These are phyloP conservation scores for Odontophorus gujanensis DNA, from an alignment of 2,113 vertebrate species.

Conservation along the genomic window DNA sequence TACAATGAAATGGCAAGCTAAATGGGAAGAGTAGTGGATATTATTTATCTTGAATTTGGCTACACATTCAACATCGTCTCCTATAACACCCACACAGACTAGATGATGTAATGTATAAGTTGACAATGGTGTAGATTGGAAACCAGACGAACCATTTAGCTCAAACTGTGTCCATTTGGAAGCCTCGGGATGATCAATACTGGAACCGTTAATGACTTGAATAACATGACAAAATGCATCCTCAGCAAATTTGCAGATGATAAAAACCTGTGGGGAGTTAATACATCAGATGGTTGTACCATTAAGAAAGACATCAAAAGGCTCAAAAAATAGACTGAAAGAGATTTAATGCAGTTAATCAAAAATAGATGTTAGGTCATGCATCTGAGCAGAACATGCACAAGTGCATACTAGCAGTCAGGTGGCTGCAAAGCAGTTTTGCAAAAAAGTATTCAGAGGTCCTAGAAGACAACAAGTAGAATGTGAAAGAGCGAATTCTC, in stretches of 20 bases:
- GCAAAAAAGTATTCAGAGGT: neutral
- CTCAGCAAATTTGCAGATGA: neutral
- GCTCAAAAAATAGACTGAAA: neutral
- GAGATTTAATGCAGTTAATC: neutral
- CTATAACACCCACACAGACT: neutral
- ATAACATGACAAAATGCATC: neutral
- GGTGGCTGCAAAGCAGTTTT: neutral
- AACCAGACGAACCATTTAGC: neutral
- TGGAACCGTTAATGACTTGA: neutral
- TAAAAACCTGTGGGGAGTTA: neutral
- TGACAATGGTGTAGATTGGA: too few species aligned
- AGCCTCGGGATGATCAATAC: neutral
- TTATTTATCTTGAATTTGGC: neutral
- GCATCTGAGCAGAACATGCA: neutral
- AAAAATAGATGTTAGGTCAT: neutral
- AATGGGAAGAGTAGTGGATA: neutral
- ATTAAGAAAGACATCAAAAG: neutral
- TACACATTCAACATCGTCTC: neutral
- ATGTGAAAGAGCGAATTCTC: neutral
- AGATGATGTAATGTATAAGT: neutral
- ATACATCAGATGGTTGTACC: neutral
- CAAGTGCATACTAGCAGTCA: neutral
- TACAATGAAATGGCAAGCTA: neutral
- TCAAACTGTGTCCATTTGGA: neutral
- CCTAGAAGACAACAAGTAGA: neutral